Evolutionary conservation across 2,888 invertebrate genomes (phyloP).

Genomic region (Criorhina ranunculi): DNA sequence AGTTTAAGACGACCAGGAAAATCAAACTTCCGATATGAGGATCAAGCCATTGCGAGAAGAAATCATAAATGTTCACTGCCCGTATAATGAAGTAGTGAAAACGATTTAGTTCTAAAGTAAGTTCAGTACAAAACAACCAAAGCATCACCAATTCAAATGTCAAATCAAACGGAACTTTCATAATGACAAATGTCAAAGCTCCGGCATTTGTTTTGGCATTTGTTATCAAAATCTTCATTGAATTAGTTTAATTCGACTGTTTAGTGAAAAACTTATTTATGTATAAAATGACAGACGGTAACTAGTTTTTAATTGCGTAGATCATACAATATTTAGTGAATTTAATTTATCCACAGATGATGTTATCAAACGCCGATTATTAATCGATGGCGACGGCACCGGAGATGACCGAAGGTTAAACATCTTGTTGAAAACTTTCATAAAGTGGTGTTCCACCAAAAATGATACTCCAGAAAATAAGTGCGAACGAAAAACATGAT

Average conservation of each 20-base stretch:
- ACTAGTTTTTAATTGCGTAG: not conserved
- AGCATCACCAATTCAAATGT: no score
- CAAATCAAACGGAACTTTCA: constrained; percentile 2
- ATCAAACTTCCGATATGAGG: no score
- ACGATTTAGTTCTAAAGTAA: no score
- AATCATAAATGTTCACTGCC: no score
- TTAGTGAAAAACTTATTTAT: not conserved
- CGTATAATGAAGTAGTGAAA: no score
- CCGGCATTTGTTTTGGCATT: constrained; percentile 37
- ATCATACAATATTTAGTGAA: not conserved
- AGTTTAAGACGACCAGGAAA: no score
- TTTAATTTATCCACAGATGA: constrained; percentile 88
- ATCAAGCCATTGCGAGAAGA: no score
- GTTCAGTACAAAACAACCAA: no score
- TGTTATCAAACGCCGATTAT: constrained; percentile 93
- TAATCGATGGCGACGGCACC: constrained; percentile 98
- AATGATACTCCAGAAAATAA: constrained; percentile 89
- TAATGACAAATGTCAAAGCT: constrained; percentile 28
- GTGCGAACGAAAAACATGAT: constrained; percentile 83
- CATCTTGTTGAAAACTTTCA: constrained; percentile 92
- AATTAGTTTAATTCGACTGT: not conserved
- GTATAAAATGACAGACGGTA: constrained; percentile 66
- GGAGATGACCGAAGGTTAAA: constrained; percentile 97
- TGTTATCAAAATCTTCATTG: constrained; percentile 36
- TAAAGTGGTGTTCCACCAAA: constrained; percentile 90